Base-by-base conservation (phyloP, 1,140 invertebrate genomes). In the Drosophila pachea region DNA sequence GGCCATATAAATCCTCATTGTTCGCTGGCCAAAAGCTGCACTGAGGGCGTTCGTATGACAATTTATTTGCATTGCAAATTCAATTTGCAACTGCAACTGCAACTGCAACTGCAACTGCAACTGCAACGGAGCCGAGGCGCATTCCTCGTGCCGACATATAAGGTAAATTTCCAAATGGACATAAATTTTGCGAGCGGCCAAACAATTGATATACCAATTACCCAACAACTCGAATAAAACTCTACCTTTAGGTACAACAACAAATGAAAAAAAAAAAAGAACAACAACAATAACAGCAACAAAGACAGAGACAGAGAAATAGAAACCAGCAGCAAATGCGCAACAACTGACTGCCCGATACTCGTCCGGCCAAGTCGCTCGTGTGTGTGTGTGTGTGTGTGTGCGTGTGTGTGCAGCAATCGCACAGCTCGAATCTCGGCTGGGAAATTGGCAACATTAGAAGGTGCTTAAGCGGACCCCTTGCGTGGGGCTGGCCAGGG, bases 171-270 rank as follows among this genome's bases (percentile, higher is more conserved):
- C 55, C 73, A 81, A 78, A 76, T 65, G 73, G 76, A 73, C 76
- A 82, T 82, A 82, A 82, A 82, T 82, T 83, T 75, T 43, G 61
- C 63, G 67, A 62, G 66, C 66, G 45, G 12, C 56, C 76, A 45
- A 59, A 73, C 78, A 82, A 83, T 83, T 83, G 78, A 84, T 83
- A 83, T 78, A 84, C 78, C 78, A 84, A 84, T 83, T 83, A 84
- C 79, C 64, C 79, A 74, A 66, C 50, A 48, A 45, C 40, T 43
- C 62, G 32, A 47, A 40, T 53, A 11, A 42, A 33, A 22, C 38
- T 31, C 33, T 22, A 11, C 29, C 45, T 31, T 11, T 38, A n/a
- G 40, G 7, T 32, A 7, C 48, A 52, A 36, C 12, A 14, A 7
- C 3, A 14, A 43, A 14, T 14, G 12, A 43, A 3, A 22, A 22